A percentile compares a stretch with the other conserved stretches of the same genome.
phyloP scores from a whole-genome alignment of 2,797 vertebrate species.

The Eospalax fontanierii region DNA sequence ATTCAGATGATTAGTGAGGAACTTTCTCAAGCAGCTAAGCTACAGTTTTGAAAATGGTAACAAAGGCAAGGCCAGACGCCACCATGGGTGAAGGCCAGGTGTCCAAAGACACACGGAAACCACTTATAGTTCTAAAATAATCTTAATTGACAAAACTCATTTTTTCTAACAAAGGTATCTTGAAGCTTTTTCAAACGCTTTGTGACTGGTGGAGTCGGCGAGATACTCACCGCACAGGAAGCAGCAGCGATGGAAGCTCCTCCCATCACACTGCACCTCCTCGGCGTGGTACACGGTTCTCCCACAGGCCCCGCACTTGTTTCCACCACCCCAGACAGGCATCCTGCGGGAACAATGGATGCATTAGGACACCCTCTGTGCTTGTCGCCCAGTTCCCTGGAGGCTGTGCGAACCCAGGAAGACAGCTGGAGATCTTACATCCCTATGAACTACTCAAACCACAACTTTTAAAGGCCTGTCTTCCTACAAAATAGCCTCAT shows the following conservation, averaged over 20 bases:
- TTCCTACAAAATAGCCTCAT: conserved; percentile 38
- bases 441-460: neutral
- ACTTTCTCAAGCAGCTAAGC: neutral
- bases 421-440: neutral
- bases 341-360: conserved; percentile 86
- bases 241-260: conserved; percentile 96
- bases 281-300: conserved; percentile 96
- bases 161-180: neutral
- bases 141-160: neutral
- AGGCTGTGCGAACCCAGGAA: neutral
- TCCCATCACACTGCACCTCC: conserved; percentile 97
- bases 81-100: neutral
- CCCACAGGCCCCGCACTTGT: conserved; percentile 94
- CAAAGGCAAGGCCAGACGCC: neutral
- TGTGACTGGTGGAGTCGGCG: fast-evolving
- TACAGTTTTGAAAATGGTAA: neutral
- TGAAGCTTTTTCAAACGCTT: neutral
- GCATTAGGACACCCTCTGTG: neutral
- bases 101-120: neutral
- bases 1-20: neutral
- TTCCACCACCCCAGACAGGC: conserved; percentile 98
- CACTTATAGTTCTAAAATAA: neutral
- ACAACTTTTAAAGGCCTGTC: neutral
- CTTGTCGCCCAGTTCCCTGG: neutral
- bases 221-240: conserved; percentile 97